phyloP scores from a whole-genome alignment of 2,113 vertebrate genomes.

The Zosterops japonicus region DNA sequence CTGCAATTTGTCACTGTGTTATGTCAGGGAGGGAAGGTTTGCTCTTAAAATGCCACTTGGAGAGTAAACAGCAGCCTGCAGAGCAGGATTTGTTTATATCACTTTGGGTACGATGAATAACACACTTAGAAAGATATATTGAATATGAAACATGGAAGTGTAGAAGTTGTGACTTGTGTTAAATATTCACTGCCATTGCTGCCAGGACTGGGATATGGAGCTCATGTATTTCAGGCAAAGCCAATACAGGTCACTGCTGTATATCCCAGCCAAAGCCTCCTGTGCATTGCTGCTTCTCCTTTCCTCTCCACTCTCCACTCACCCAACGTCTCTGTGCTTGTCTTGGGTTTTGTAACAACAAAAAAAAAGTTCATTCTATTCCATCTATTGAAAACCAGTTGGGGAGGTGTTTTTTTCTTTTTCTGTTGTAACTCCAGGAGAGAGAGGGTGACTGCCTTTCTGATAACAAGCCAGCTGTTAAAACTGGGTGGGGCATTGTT shows the following conservation, averaged over 20 bases:
- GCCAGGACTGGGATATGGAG: neutral
- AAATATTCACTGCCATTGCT: slow-evolving; percentile 46
- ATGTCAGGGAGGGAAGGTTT: slow-evolving; percentile 29
- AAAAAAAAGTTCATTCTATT: no score
- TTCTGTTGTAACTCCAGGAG: no score
- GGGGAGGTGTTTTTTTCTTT: no score
- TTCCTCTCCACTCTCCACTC: neutral
- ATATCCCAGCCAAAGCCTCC: neutral
- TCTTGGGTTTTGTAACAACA: no score
- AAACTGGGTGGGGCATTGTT: no score
- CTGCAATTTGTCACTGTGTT: slow-evolving; percentile 55
- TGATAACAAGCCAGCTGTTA: no score
- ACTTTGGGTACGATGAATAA: slow-evolving; percentile 53
- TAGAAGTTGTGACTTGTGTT: slow-evolving; percentile 51
- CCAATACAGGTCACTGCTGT: neutral
- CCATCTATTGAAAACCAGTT: no score
- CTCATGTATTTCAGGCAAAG: slow-evolving; percentile 15
- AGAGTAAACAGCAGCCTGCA: slow-evolving; percentile 57
- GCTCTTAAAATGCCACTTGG: slow-evolving; percentile 62
- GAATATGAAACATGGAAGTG: slow-evolving; percentile 46
- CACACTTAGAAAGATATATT: slow-evolving; percentile 57
- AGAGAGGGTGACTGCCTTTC: no score
- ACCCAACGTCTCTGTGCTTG: neutral
- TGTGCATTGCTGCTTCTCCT: neutral
- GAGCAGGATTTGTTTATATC: slow-evolving; percentile 60